These are phyloP conservation scores for Drosophila kepulauana DNA, from an alignment of 1,140 invertebrate genomes.

Conservation along the genomic window DNA sequence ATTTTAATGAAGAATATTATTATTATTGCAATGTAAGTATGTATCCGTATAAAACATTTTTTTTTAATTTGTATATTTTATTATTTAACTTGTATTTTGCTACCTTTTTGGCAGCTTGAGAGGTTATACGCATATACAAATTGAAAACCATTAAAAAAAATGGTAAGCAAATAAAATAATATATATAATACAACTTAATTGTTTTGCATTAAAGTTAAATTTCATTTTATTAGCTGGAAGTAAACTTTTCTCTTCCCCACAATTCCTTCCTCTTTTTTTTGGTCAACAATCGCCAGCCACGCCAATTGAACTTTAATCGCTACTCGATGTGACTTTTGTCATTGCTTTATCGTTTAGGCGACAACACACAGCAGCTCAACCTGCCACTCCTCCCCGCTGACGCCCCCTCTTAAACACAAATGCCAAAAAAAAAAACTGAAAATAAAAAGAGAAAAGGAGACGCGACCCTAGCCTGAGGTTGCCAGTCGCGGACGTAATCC, in stretches of 20 bases:
- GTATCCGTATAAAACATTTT: too few species aligned
- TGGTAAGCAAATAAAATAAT: not conserved
- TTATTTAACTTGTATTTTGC: too few species aligned
- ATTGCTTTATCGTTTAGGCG: conserved; percentile 79
- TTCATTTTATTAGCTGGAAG: not conserved
- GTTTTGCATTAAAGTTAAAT: too few species aligned
- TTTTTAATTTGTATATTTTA: too few species aligned
- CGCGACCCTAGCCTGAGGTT: conserved; percentile 22
- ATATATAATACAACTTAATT: too few species aligned
- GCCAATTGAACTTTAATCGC: conserved; percentile 81
- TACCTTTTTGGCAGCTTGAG: too few species aligned
- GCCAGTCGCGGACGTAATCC: conserved; percentile 46
- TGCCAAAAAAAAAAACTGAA: conserved; percentile 52
- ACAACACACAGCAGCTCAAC: conserved; percentile 50
- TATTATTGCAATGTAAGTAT: too few species aligned
- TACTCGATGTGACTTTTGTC: conserved; percentile 72
- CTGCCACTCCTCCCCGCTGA: not conserved
- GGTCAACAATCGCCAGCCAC: conserved; percentile 42
- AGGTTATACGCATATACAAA: too few species aligned
- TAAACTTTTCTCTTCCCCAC: not conserved
- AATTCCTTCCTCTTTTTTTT: conserved; percentile 11
- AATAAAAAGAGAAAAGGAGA: not conserved
- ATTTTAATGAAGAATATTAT: too few species aligned
- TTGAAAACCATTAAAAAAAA: too few species aligned
- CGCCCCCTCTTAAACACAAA: conserved; percentile 7